These are phyloP conservation scores for Trachelipus rathkii DNA, from an alignment of 1,140 invertebrate species.

Conservation along the genomic window DNA sequence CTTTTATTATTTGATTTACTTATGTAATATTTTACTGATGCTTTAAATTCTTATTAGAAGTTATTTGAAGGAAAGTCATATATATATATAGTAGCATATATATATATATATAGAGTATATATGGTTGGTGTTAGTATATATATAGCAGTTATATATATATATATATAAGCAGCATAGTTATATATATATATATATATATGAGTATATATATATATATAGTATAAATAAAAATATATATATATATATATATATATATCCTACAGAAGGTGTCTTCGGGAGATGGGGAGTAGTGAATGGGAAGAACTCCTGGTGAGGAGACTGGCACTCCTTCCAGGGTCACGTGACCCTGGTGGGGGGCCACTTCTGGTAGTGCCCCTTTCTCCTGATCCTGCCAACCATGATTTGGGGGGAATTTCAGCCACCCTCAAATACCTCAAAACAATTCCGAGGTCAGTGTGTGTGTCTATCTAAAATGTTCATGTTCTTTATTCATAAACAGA, in stretches of 20 bases:
- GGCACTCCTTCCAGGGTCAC: constrained; percentile 58
- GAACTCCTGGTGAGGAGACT: constrained; percentile 55
- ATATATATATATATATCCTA: constrained; percentile 18
- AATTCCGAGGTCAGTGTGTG: constrained; percentile 41
- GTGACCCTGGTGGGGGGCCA: constrained; percentile 61
- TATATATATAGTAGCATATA: too few species aligned
- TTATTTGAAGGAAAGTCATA: too few species aligned
- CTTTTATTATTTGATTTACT: too few species aligned
- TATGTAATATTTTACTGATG: too few species aligned
- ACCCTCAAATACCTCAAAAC: constrained; percentile 45
- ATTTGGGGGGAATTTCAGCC: constrained; percentile 43
- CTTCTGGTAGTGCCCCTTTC: constrained; percentile 62
- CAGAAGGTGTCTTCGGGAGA: constrained; percentile 35
- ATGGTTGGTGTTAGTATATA: too few species aligned
- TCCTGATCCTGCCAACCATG: constrained; percentile 45
- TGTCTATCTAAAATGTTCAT: not conserved
- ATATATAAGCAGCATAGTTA: too few species aligned
- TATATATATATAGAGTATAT: too few species aligned
- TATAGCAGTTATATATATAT: too few species aligned
- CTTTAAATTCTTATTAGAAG: too few species aligned
- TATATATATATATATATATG: constrained; percentile 20
- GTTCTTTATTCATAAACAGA: too few species aligned
- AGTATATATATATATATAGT: constrained; percentile 35
- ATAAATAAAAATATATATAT: constrained; percentile 36
- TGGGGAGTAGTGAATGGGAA: constrained; percentile 50